Conservation (phyloP, 1,140 invertebrate species). For the Drosophila littoralis region DNA sequence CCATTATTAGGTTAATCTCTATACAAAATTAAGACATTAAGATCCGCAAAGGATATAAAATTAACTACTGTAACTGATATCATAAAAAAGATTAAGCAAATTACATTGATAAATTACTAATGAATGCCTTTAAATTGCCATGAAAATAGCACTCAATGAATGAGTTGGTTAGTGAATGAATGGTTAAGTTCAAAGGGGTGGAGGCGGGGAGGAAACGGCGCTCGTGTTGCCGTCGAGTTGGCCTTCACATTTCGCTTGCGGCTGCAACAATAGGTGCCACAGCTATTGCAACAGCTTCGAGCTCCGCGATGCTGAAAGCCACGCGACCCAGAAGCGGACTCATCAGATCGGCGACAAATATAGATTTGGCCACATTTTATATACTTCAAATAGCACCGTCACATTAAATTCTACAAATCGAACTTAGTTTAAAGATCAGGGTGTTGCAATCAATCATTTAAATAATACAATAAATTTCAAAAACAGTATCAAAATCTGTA, state of each 20-base stretch:
- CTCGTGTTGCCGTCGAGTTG: conserved; percentile 48
- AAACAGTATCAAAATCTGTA: too few relatives aligned
- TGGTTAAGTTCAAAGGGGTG: conserved; percentile 5
- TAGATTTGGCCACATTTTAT: conserved; percentile 23
- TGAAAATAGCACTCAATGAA: conserved; percentile 44
- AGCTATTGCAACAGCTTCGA: conserved; percentile 57
- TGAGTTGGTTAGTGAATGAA: conserved; percentile 34
- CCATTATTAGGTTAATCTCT: background rate
- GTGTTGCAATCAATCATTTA: conserved; percentile 7
- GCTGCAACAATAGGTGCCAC: conserved; percentile 50
- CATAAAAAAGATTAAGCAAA: conserved; percentile 24
- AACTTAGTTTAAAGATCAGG: conserved; percentile 19
- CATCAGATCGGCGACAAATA: conserved; percentile 22
- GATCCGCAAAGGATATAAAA: conserved; percentile 2
- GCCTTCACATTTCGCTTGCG: conserved; percentile 75
- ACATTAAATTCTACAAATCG: conserved; percentile 22
- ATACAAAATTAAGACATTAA: conserved; percentile 18
- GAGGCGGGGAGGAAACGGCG: too few relatives aligned
- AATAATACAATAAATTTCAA: too few relatives aligned
- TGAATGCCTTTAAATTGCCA: conserved; percentile 44
- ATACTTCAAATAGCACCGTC: background rate
- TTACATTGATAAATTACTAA: conserved; percentile 46
- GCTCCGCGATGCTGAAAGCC: conserved; percentile 22
- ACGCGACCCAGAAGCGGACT: conserved; percentile 35
- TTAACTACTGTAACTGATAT: conserved; percentile 29